These are phyloP conservation scores for Aphelinus certus DNA, from an alignment of 1,140 invertebrate species.

Conservation along the genomic window DNA sequence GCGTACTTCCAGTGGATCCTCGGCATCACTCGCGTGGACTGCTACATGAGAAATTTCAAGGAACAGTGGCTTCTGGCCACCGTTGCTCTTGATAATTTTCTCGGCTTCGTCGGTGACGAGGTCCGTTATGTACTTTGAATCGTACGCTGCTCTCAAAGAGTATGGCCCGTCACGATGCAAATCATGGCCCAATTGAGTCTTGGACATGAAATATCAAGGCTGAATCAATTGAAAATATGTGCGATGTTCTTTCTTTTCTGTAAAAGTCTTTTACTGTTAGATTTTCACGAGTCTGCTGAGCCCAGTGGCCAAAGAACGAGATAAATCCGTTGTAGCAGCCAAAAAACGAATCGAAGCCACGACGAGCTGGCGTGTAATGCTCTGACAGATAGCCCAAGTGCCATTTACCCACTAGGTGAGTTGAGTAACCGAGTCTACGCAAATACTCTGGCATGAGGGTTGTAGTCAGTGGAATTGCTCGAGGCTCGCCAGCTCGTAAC, in stretches of 20 bases:
- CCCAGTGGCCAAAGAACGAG: slow-evolving; percentile 67
- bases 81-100: slow-evolving; percentile 67
- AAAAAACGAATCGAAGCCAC: slow-evolving; percentile 73
- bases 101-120: slow-evolving; percentile 69
- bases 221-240: no score
- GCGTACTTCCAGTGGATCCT: slow-evolving; percentile 67
- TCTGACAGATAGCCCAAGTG: slow-evolving; percentile 59
- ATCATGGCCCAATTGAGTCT: slow-evolving; percentile 58
- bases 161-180: slow-evolving; percentile 61
- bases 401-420: slow-evolving; percentile 63
- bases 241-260: no score
- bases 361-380: slow-evolving; percentile 66
- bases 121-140: slow-evolving; percentile 70
- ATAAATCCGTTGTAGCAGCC: slow-evolving; percentile 74
- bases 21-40: slow-evolving; percentile 64
- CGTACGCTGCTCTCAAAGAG: slow-evolving; percentile 47
- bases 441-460: slow-evolving; percentile 70
- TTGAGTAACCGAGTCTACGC: slow-evolving; percentile 54
- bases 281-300: background rate
- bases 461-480: slow-evolving; percentile 69
- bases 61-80: slow-evolving; percentile 66
- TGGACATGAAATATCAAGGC: no score
- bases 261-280: background rate
- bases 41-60: slow-evolving; percentile 72
- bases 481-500: slow-evolving; percentile 65